Evolutionary conservation across 2,113 vertebrate genomes (phyloP), one percentile per base, ranked within the genome.

Genomic region (Apus apus): DNA sequence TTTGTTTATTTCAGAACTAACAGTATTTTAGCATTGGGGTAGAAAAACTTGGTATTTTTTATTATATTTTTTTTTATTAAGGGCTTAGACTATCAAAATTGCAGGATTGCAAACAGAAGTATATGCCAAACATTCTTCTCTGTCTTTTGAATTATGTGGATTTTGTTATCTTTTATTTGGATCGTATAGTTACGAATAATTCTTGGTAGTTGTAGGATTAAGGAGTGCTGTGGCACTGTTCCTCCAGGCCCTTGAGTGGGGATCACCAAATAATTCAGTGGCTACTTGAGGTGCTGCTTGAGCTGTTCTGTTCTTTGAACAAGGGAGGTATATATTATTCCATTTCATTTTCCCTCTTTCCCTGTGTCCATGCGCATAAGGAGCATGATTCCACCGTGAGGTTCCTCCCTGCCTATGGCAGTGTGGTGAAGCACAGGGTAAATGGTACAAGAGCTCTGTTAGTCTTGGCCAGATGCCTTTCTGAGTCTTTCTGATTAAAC

Each of bases 291-390:
- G 46, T 0, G 0, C 68, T 74, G 25, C 48, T 62, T 77, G 51
- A 77, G 27, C 68, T 56, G 30, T 32, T 32, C 57, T 30, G 25
- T 21, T 8, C 67, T 68, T 22, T 48, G 73, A 54, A n/a, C 36
- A 62, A 20, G 36, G 50, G 8, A 57, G 21, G 2, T 65, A 2
- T 9, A 2, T 57, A 22, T 72, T 38, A 17, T 43, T 71, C 10
- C 0, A 0, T 27, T 76, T 64, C 3, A 16, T 60, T 85, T 61
- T 78, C 45, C 23, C 13, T 78, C 34, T 56, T 82, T 64, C 4
- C 34, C 34, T 51, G 19, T 61, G 17, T 67, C 48, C 0, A 0
- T 83, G 45, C 20, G 2, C 56, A 5, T 36, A 38, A 20, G n/a
- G 27, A 54, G 15, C 67, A 25, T 64, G 29, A 57, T 76, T 83